A percentile compares a stretch with the other conserved stretches of the same genome.
Evolutionary conservation across 2,113 vertebrate genomes (phyloP).

Genomic region (Larimichthys crocea): DNA sequence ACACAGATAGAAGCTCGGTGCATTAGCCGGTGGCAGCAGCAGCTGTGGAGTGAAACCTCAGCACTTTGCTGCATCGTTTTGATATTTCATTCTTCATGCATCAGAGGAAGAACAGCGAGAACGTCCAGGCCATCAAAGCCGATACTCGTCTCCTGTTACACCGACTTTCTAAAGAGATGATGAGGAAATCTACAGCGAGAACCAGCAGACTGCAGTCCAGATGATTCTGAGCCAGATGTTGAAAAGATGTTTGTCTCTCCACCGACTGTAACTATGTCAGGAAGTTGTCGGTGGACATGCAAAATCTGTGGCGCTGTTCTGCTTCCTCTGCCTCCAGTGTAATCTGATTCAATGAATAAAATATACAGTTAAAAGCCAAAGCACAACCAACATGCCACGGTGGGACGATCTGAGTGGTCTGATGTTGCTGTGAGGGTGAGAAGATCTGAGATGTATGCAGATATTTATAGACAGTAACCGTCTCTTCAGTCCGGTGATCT

Average conservation of each 20-base stretch:
- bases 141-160: background rate
- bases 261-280: background rate
- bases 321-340: too few species aligned
- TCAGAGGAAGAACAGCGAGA: background rate
- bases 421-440: too few species aligned
- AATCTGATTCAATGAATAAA: too few species aligned
- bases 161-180: background rate
- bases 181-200: too few species aligned
- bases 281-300: background rate
- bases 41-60: slow-evolving; percentile 35
- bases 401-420: too few species aligned
- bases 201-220: background rate
- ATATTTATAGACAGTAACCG: too few species aligned
- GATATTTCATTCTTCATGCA: slow-evolving; percentile 1
- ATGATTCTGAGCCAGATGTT: background rate
- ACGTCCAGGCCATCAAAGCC: background rate
- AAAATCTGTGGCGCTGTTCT: too few species aligned
- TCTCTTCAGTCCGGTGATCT: too few species aligned
- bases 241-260: background rate
- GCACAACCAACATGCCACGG: too few species aligned
- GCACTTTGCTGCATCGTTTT: background rate
- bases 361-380: too few species aligned
- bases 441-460: too few species aligned
- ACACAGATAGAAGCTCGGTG: background rate
- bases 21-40: slow-evolving; percentile 15